Base-by-base conservation (phyloP, 1,140 invertebrate species). In the Drosophila bocqueti region DNA sequence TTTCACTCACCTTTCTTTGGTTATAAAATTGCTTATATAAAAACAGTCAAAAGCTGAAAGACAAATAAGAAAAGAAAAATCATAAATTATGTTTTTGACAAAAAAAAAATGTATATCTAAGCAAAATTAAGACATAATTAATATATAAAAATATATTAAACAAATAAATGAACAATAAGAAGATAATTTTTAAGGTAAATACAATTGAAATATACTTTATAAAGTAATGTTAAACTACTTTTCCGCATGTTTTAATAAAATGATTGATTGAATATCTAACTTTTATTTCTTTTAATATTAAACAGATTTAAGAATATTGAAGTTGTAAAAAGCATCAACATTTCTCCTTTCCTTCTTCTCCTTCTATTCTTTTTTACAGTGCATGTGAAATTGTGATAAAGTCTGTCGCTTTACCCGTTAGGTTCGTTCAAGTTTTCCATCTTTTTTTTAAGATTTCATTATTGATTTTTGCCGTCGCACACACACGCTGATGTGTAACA, bases 391-490 rank as follows among this genome's bases (percentile, higher is more conserved):
- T 42, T 36, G 49, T 36, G 31, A 55, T 43, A 46, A 58, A 57
- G 43, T 69, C 24, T 43, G 40, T 78, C 52, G 40, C 45, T 34
- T 76, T 76, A 40, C 43, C 45, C 24, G 16, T 43, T 36, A 36
- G 54, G 49, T 57, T 67, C 46, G 13, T 4, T 10, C 15, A 6
- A 45, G n/a, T 38, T 29, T 77, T 59, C 57, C 40, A 16, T 24
- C 29, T n/a, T 40, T 67, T 67, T 62, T 52, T 38, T 40, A 61
- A 63, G 59, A 72, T 64, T 77, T 74, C 46, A 61, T 74, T 83
- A 87, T 74, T 89, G 81, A 89, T 89, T 89, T 85, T 81, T 59
- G 26, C 49, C 21, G 34, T 40, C 55, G 58, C 61, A 58, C 54
- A 79, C 69, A 45, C 16, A 18, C 1, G 26, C 66, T 49, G 46